Base-by-base conservation (phyloP, 2,797 vertebrate genomes). In the Enteromius fasciolatus region DNA sequence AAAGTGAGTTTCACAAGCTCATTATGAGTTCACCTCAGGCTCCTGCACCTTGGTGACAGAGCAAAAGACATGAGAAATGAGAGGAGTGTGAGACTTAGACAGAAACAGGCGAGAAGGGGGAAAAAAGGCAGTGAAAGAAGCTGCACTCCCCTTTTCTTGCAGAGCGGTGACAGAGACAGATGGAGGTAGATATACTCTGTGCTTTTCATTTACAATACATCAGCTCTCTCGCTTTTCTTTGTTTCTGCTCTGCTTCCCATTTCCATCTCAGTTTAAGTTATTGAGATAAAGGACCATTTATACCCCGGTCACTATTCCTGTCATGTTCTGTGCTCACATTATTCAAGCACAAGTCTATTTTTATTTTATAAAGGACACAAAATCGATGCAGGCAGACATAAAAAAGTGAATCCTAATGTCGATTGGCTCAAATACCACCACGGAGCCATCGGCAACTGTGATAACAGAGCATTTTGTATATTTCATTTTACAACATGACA, bases 11-110 rank as follows among this genome's bases (percentile, higher is more conserved):
- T 85, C 79, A 83, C 50, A 82, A 74, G 78, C 82, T 86, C 78
- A 82, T 87, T 86, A 87, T 78, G 74, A 80, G 67, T 83, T 85
- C 81, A 83, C 81, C 81, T 85, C 80, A 83, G 84, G 84, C 84
- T 75, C 75, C 73, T 85, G 82, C 78, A 76, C 78, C 63, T 76
- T 72, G 70, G 78, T 79, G 83, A 87, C 76, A 84, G 69, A 77
- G 83, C 63, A 70, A 67, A 79, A 81, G 73, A 84, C 52, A 78
- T 80, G 78, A 85, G 77, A 78, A 81, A 86, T 72, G 77, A 84
- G 83, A 46, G 74, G 64, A 83, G 80, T 66, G 59, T 81, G 69
- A 61, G 80, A 69, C 46, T 46, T 48, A 39, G 81, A 80, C 70
- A 76, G 70, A 31, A 44, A 75, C 46, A 69, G 74, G 83, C 39